Conservation (phyloP, 2,113 vertebrate species). For the Syrrhaptes paradoxus region DNA sequence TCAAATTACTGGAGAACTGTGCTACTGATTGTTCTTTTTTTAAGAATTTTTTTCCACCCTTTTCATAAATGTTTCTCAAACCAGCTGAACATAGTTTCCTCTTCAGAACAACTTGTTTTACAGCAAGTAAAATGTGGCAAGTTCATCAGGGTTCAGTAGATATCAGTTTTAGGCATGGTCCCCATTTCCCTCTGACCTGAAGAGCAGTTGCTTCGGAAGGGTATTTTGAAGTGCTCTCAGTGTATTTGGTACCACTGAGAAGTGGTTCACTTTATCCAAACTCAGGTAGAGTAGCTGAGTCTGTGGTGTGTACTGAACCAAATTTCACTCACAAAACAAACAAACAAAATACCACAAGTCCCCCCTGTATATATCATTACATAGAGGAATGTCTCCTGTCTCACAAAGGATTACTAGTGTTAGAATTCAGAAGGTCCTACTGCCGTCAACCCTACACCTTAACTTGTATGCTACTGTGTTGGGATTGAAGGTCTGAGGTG, state of each 20-base stretch:
- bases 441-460: rapidly evolving
- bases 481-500: not conserved
- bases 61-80: not conserved
- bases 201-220: not conserved
- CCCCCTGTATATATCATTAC: rapidly evolving
- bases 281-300: not conserved
- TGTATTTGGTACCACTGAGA: not conserved
- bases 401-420: not conserved
- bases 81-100: not conserved
- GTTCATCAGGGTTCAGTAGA: not conserved
- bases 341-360: not conserved
- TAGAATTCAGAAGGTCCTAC: not conserved
- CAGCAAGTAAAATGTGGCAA: not conserved
- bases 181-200: not conserved
- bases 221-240: not conserved
- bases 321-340: not conserved
- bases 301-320: not conserved
- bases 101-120: not conserved
- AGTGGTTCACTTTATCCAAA: not conserved
- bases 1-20: not conserved
- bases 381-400: not conserved
- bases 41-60: no score
- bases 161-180: rapidly evolving
- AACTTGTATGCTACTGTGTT: not conserved
- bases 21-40: rapidly evolving